A percentile compares a stretch with the other conserved stretches of the same genome.
Conservation (phyloP, 1,140 invertebrate genomes). For the Pseudoatta argentina region DNA sequence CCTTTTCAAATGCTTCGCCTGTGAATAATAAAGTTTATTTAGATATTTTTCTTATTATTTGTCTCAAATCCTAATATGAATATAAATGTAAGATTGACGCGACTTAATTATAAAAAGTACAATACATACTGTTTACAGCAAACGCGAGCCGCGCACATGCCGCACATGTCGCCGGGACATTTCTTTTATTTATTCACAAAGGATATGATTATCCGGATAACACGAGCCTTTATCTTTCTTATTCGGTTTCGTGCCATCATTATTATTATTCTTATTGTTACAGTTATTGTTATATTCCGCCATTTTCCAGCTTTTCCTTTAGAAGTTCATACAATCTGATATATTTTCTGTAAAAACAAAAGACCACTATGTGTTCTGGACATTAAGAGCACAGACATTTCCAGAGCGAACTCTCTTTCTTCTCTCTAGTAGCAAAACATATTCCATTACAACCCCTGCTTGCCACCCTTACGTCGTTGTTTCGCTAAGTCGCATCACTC, state of each 20-base stretch:
- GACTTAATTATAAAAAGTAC: background rate
- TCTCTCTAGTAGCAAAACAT: constrained; percentile 56
- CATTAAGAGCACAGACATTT: constrained; percentile 53
- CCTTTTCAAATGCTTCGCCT: background rate
- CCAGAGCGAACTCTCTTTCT: constrained; percentile 39
- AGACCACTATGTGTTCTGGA: constrained; percentile 37
- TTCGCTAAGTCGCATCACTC: constrained; percentile 59
- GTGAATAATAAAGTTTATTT: background rate
- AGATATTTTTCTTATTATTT: background rate
- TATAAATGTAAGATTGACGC: background rate
- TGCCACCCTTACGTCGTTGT: constrained; percentile 7
- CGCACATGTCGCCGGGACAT: no score
- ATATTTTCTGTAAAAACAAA: constrained; percentile 53
- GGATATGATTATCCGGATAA: constrained; percentile 18
- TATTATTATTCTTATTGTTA: constrained; percentile 20
- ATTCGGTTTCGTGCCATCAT: constrained; percentile 15
- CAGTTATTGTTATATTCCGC: constrained; percentile 1
- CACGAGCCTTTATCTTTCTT: background rate
- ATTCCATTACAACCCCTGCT: constrained; percentile 53
- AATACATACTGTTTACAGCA: background rate
- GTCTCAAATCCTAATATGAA: background rate
- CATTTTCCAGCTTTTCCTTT: constrained; percentile 1
- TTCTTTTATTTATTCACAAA: constrained; percentile 38
- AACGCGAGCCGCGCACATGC: background rate
- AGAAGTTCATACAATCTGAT: constrained; percentile 46